Evolutionary conservation across 1,140 invertebrate genomes (phyloP).

Genomic region (Drosophila leontia): DNA sequence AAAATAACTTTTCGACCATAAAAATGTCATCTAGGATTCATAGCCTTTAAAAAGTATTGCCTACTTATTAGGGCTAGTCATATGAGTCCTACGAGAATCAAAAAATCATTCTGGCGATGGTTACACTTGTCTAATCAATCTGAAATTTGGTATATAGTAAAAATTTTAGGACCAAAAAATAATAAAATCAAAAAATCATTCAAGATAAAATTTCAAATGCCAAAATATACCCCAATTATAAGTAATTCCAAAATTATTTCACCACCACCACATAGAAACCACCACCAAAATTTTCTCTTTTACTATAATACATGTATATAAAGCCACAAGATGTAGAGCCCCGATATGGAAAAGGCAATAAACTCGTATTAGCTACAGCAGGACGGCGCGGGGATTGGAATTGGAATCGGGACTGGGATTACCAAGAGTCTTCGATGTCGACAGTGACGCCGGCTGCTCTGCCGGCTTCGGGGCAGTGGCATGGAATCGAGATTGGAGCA

Average conservation of each 20-base stretch:
- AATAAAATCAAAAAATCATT: background rate
- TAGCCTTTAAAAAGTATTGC: too few species aligned
- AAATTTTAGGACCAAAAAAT: background rate
- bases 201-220: background rate
- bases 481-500: constrained; percentile 10
- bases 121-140: background rate
- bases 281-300: constrained; percentile 16
- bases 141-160: background rate
- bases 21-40: background rate
- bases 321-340: constrained; percentile 66
- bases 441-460: constrained; percentile 7
- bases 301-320: constrained; percentile 25
- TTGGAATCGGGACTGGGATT: constrained; percentile 60
- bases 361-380: constrained; percentile 66
- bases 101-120: background rate
- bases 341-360: constrained; percentile 81
- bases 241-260: background rate
- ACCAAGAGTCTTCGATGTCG: constrained; percentile 45
- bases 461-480: constrained; percentile 38
- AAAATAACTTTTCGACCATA: background rate
- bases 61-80: background rate
- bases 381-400: constrained; percentile 48
- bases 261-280: constrained; percentile 7
- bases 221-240: background rate
- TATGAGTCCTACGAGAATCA: background rate